Evolutionary conservation across 2,113 vertebrate species (phyloP).

Genomic region (Proterorhinus semilunaris): DNA sequence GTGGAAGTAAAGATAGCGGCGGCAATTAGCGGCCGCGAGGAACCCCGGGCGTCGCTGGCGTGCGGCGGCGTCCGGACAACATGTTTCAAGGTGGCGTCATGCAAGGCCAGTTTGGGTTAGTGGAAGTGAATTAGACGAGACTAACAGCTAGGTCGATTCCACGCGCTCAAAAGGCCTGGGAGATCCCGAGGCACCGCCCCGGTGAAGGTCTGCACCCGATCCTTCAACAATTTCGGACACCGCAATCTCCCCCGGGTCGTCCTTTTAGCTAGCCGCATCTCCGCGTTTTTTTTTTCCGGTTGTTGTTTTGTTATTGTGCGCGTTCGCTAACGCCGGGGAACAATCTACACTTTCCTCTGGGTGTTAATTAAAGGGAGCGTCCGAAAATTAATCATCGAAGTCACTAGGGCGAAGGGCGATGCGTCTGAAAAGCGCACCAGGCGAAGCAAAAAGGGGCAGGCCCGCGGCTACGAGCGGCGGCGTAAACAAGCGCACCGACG

Average conservation of each 20-base stretch:
- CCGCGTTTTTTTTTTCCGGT: constrained; percentile 42
- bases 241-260: constrained; percentile 91
- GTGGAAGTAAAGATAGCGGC: constrained; percentile 86
- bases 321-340: constrained; percentile 78
- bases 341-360: constrained; percentile 90
- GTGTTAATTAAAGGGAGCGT: constrained; percentile 98
- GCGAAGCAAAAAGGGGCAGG: constrained; percentile 57
- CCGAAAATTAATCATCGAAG: constrained; percentile 98
- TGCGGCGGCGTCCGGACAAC: constrained; percentile 70
- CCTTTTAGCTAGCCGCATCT: constrained; percentile 85
- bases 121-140: constrained; percentile 94
- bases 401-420: constrained; percentile 98
- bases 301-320: constrained; percentile 54
- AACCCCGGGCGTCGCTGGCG: constrained; percentile 80
- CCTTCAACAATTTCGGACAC: constrained; percentile 85
- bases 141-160: constrained; percentile 89
- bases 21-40: constrained; percentile 86
- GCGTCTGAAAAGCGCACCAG: constrained; percentile 85
- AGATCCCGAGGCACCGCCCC: constrained; percentile 90
- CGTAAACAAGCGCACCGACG: constrained; percentile 90
- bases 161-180: constrained; percentile 86
- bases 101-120: constrained; percentile 78
- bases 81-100: constrained; percentile 91
- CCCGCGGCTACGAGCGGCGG: constrained; percentile 90
- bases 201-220: constrained; percentile 79